Conservation (phyloP, 1,140 invertebrate genomes). For the Drosophila mauritiana region DNA sequence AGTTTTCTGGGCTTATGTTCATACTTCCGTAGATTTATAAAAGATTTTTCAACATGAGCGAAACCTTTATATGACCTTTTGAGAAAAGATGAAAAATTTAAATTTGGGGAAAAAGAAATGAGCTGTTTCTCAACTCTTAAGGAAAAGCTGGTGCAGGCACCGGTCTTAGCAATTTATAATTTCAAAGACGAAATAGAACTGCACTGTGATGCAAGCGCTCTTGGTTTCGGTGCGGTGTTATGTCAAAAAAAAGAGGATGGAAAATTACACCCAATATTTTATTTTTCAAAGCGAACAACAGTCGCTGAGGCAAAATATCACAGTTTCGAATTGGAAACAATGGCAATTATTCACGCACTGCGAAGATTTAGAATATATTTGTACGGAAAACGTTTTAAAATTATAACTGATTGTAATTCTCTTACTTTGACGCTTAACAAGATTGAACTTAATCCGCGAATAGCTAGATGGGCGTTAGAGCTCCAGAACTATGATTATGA, state of each 20-base stretch:
- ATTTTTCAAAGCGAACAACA: no score
- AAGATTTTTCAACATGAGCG: not conserved
- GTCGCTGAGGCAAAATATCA: no score
- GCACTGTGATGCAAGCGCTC: not conserved
- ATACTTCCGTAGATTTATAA: not conserved
- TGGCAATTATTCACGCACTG: not conserved
- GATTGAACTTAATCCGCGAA: no score
- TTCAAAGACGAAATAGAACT: not conserved
- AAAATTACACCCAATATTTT: no score
- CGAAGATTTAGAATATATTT: not conserved
- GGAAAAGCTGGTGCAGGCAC: not conserved
- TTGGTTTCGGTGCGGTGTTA: no score
- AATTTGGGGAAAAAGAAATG: not conserved
- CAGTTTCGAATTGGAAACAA: no score
- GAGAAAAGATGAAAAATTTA: not conserved
- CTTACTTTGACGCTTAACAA: not conserved
- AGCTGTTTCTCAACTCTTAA: not conserved
- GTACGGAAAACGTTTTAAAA: not conserved
- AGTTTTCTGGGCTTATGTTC: not conserved
- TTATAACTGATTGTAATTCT: not conserved
- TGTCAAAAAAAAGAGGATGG: no score
- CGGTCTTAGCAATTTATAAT: not conserved
- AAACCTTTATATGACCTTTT: not conserved
- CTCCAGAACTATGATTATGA: constrained; percentile 23
- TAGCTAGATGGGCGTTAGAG: constrained; percentile 42